Evolutionary conservation across 92 coral and sea anemone genomes (phyloP), one percentile per base, ranked within the genome.

Genomic region (Bergia puertoricense): DNA sequence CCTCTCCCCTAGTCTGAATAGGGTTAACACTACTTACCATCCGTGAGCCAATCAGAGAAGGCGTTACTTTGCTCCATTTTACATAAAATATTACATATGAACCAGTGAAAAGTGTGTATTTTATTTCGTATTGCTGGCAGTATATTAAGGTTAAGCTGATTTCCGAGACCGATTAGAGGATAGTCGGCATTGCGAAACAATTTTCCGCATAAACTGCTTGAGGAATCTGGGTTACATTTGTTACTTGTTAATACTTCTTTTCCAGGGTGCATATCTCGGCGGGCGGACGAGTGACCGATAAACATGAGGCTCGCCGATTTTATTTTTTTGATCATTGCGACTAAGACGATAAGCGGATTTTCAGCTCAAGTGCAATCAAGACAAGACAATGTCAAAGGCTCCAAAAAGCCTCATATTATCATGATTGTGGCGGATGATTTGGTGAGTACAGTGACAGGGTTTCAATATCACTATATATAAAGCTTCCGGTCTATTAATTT

Each of bases 371-470:
- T 2, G 41, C 41, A 69, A 11, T 37, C 87, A 46, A 79, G 11
- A 16, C 79, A 84, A 77, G 45, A 85, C 81, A 44, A 43, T 39
- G 44, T 85, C 54, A 71, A 89, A 54, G 38, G 57, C 67, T 81
- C 90, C 30, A 79, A 81, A 56, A 94, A 94, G 71, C 99, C 99
- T 8, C 93, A 96, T 81, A 93, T 96, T 51, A 90, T 96, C n/a
- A 92, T 96, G 95, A 92, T 96, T 57, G 99, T 96, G 8, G 99
- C 99, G 2, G 98, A 96, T 87, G 99, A 96, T 56, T 88, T 96
- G 93, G 99, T 96, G 57, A 92, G 98, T 88, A n/a, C 10, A 22
- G 20, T 9, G 46, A 11, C 0, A 8, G 44, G 46, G 6, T 11
- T 14, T 23, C n/a, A 74, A 37, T 67, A 36, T 39, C 30, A 30